Evolutionary conservation across 2,888 invertebrate species (phyloP).

Genomic region (Pterobdella sp.): DNA sequence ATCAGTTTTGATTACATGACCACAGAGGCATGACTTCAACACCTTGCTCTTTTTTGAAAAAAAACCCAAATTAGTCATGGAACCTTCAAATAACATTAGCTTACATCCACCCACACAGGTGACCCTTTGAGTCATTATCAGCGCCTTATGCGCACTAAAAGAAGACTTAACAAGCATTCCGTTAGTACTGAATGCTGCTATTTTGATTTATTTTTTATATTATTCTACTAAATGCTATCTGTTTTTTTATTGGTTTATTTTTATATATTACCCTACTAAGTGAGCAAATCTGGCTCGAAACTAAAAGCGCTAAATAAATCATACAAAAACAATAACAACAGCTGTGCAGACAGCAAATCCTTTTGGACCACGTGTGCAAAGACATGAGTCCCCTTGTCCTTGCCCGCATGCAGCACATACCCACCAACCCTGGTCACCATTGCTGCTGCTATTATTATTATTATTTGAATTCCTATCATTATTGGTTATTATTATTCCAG

Average conservation of each 20-base stretch:
- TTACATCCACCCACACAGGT: too few species aligned
- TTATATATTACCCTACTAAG: too few species aligned
- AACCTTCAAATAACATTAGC: too few species aligned
- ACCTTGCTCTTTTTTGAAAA: too few species aligned
- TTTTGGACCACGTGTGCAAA: conserved; percentile 73
- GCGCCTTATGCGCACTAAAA: conserved; percentile 44
- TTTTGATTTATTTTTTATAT: not conserved
- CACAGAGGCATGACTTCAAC: too few species aligned
- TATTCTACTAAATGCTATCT: not conserved
- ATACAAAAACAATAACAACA: conserved; percentile 42
- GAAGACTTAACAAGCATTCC: not conserved
- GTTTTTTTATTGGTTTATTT: not conserved
- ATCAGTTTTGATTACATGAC: not conserved
- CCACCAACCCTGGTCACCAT: conserved; percentile 56
- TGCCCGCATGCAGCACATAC: conserved; percentile 68
- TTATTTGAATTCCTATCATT: not conserved
- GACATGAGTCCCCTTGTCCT: conserved; percentile 72
- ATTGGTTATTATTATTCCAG: too few species aligned
- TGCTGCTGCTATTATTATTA: not conserved
- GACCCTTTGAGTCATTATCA: conserved; percentile 64
- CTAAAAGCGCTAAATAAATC: not conserved
- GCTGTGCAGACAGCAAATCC: conserved; percentile 53
- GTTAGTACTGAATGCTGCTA: not conserved
- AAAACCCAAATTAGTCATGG: too few species aligned
- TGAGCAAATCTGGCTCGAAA: not conserved